These are phyloP conservation scores for Argyrosomus japonicus DNA, from an alignment of 2,113 vertebrate species.

Conservation along the genomic window DNA sequence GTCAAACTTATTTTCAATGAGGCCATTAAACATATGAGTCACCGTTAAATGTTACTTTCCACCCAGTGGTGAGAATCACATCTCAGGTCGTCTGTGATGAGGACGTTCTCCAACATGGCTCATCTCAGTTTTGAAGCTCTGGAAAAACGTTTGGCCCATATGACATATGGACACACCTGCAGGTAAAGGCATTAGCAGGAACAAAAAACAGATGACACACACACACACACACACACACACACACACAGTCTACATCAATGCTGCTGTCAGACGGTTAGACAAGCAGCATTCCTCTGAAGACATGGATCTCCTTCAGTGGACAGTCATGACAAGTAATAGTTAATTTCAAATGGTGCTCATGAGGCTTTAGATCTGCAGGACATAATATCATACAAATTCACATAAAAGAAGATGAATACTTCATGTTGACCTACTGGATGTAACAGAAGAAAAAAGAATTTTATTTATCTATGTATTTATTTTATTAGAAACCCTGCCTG, in stretches of 20 bases:
- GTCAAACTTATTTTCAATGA: constrained; percentile 14
- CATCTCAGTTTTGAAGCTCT: constrained; percentile 12
- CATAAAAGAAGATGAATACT: too few relatives aligned
- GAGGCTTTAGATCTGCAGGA: not conserved
- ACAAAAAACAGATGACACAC: constrained; percentile 20
- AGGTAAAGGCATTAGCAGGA: constrained; percentile 58
- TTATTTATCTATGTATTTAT: too few relatives aligned
- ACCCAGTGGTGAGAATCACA: constrained; percentile 16
- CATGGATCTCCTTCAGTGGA: not conserved
- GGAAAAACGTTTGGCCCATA: constrained; percentile 13
- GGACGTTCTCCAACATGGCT: constrained; percentile 22
- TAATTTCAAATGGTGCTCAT: constrained; percentile 3
- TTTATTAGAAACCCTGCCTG: too few relatives aligned
- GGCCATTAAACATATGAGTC: constrained; percentile 22
- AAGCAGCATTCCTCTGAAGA: not conserved
- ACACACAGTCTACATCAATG: not conserved
- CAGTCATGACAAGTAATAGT: not conserved
- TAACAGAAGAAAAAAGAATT: too few relatives aligned
- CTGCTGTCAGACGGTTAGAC: not conserved
- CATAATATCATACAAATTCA: not conserved
- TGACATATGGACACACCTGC: constrained; percentile 58
- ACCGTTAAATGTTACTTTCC: constrained; percentile 18
- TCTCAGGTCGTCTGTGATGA: not conserved
- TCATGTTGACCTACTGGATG: not conserved
- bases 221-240: constrained; percentile 23